These are phyloP conservation scores for Sebastes jordani DNA, from an alignment of 2,797 vertebrate genomes.

Conservation along the genomic window DNA sequence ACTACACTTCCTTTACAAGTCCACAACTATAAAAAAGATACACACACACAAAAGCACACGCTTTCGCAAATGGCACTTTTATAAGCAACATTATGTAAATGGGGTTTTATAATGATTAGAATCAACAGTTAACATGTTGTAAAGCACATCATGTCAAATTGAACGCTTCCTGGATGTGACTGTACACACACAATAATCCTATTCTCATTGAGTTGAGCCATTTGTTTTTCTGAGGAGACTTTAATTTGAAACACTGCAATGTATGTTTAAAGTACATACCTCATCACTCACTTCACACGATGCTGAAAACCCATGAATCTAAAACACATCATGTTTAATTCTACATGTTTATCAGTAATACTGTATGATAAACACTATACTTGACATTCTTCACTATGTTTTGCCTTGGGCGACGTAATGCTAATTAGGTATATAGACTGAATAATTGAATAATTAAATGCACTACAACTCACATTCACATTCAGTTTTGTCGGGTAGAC, in stretches of 20 bases:
- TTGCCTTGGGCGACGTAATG: constrained; percentile 35
- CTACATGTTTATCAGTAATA: not conserved
- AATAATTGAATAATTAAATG: constrained; percentile 51
- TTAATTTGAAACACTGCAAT: not conserved
- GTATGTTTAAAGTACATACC: not conserved
- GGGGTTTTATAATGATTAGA: constrained; percentile 29
- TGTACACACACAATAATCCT: not conserved
- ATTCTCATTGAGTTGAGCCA: not conserved
- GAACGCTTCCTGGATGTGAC: not conserved
- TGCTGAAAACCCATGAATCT: not conserved
- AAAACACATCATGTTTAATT: constrained; percentile 29
- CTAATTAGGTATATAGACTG: constrained; percentile 32
- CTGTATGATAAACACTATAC: not conserved
- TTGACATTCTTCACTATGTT: constrained; percentile 10
- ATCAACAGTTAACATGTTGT: constrained; percentile 24
- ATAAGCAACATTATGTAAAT: constrained; percentile 33
- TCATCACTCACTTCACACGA: not conserved
- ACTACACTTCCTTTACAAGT: constrained; percentile 50
- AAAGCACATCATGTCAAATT: not conserved
- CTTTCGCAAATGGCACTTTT: constrained; percentile 31
- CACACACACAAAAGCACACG: constrained; percentile 5
- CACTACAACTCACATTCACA: constrained; percentile 19
- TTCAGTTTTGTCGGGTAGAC: not conserved
- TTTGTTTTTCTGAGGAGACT: not conserved
- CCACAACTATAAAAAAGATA: constrained; percentile 37